Conservation (phyloP, 1,140 invertebrate species). For the Drosophila gunungcola region DNA sequence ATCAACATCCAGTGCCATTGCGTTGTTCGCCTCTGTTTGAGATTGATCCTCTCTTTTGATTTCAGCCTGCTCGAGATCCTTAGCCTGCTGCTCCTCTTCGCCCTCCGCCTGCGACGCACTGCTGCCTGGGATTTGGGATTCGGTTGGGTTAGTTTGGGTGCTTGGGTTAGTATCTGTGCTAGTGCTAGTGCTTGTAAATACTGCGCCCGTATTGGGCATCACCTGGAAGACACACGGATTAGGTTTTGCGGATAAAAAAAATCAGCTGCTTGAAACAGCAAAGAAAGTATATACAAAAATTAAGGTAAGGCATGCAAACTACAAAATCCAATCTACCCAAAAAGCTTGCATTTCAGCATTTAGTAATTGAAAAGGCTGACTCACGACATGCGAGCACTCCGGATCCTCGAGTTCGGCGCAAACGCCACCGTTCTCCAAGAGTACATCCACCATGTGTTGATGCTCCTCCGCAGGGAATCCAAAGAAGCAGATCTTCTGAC, state of each 20-base stretch:
- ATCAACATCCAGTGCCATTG: background rate
- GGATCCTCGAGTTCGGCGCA: constrained; percentile 91
- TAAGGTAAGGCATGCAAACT: constrained; percentile 31
- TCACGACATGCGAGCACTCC: constrained; percentile 95
- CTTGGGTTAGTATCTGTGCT: constrained; percentile 63
- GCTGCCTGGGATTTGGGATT: constrained; percentile 28
- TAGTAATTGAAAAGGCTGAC: constrained; percentile 37
- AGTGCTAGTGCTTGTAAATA: constrained; percentile 73
- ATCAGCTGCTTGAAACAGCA: constrained; percentile 34
- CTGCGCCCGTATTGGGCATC: constrained; percentile 84
- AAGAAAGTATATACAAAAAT: constrained; percentile 34
- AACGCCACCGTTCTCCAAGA: constrained; percentile 93
- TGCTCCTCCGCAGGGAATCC: constrained; percentile 95
- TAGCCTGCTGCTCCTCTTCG: constrained; percentile 14
- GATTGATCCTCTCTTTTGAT: constrained; percentile 6
- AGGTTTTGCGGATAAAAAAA: constrained; percentile 31
- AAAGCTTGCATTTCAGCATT: constrained; percentile 12
- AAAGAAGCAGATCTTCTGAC: constrained; percentile 93
- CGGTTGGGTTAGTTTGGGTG: constrained; percentile 40
- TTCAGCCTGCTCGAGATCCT: constrained; percentile 1
- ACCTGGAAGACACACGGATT: constrained; percentile 79
- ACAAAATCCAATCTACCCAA: constrained; percentile 28
- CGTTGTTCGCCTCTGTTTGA: constrained; percentile 1
- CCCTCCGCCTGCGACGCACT: constrained; percentile 7
- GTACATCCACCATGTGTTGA: constrained; percentile 95